Percentiles rank a stretch among this genome's conserved stretches.
Conservation (phyloP, 2,113 vertebrate genomes). For the Gymnarchus niloticus region DNA sequence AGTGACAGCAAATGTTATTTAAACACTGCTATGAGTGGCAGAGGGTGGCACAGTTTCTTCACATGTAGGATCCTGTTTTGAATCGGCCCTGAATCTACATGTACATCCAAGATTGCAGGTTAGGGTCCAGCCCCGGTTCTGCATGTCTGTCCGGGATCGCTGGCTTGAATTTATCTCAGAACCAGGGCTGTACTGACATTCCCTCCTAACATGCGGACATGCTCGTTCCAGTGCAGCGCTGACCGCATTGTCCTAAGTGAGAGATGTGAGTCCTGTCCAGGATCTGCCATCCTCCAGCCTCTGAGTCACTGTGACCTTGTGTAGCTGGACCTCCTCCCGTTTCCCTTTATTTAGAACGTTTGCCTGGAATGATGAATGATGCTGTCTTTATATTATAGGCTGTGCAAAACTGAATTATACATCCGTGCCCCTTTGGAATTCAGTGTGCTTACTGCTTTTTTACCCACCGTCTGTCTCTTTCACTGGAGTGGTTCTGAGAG, state of each 20-base stretch:
- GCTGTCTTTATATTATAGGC: neutral
- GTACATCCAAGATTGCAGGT: too few relatives aligned
- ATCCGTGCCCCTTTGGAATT: neutral
- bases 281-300: neutral
- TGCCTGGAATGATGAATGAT: neutral
- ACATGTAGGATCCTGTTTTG: too few relatives aligned
- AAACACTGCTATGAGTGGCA: neutral
- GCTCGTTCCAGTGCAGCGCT: neutral
- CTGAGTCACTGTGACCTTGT: neutral
- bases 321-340: neutral
- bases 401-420: neutral
- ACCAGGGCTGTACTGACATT: too few relatives aligned
- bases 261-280: neutral
- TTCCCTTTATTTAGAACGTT: too few relatives aligned
- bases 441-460: neutral
- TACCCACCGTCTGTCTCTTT: neutral
- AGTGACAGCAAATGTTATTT: neutral
- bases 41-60: neutral
- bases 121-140: neutral
- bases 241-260: neutral
- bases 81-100: too few relatives aligned
- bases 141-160: too few relatives aligned
- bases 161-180: too few relatives aligned
- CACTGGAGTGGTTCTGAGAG: neutral
- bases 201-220: neutral